Base-by-base conservation (phyloP, 2,797 vertebrate species). In the Sarcophilus harrisii region DNA sequence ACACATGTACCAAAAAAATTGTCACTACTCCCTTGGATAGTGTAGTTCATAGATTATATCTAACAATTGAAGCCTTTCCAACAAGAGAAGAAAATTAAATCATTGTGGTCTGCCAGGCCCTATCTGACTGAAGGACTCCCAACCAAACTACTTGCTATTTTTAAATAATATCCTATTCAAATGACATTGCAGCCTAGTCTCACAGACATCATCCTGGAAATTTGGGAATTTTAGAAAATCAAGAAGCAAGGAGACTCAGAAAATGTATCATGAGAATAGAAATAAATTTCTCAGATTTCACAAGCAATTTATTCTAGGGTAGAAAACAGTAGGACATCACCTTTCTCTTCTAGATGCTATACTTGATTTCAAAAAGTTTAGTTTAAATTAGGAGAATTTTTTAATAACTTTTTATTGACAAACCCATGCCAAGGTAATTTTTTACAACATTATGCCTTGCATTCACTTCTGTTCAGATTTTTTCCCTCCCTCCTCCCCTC, bases 41-140 rank as follows among this genome's bases (percentile, higher is more conserved):
- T 92, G 54, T 21, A 81, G 38, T 49, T 13, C 92, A 81, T 90
- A 38, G 95, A 94, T 95, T 95, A 93, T 94, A 93, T 60, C 52
- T 92, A 27, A n/a, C 38, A 97, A 16, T 21, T 60, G 90, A 94
- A 58, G 58, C 93, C 52, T 28, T 94, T 92, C 91, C 21, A 94
- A 24, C 93, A 96, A 91, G 32, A 24, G 13, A 95, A 30, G 32
- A 94, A 96, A 96, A 13, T n/a, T 12, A 55, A 81, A 89, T 24
- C 90, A 28, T 90, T 57, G 45, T 29, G 18, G 91, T 60, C 21
- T 24, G 57, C 9, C 81, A 28, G 32, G 11, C 11, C 30, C 29
- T 32, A 24, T n/a, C 4, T 90, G 73, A 49, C 28, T 90, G 73
- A 27, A 27, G 21, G 21, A 38, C 5, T 21, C n/a, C n/a, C 66